Evolutionary conservation across 2,113 vertebrate species (phyloP).

Genomic region (Ursus arctos): DNA sequence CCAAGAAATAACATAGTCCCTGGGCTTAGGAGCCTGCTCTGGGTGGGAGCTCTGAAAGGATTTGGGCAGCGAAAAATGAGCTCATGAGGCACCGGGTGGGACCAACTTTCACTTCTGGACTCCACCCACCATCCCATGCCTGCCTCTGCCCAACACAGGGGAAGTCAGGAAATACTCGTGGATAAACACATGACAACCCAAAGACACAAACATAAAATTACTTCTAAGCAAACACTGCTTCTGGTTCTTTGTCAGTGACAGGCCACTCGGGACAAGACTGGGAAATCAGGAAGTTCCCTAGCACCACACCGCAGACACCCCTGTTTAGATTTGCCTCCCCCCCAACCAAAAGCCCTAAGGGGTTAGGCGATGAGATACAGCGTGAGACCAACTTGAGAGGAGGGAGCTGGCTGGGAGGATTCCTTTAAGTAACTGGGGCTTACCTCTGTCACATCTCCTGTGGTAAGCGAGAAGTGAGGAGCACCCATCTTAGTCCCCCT

Average conservation of each 20-base stretch:
- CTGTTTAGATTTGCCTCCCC: background rate
- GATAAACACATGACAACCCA: constrained; percentile 40
- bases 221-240: constrained; percentile 44
- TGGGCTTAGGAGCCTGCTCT: background rate
- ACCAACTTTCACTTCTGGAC: background rate
- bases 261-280: background rate
- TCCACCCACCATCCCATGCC: constrained; percentile 10
- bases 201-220: constrained; percentile 49
- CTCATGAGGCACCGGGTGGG: background rate
- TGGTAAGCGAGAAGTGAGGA: background rate
- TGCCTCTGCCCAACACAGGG: constrained; percentile 1
- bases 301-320: background rate
- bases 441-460: background rate
- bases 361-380: background rate
- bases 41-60: background rate
- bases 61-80: background rate
- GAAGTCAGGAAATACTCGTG: constrained; percentile 39
- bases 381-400: background rate
- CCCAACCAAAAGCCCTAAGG: background rate
- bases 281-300: background rate
- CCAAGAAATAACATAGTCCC: background rate
- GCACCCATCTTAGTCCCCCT: background rate
- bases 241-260: constrained; percentile 44
- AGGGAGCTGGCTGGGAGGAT: background rate
- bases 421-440: constrained; percentile 6